Conservation (phyloP, 1,140 invertebrate species). For the Drosophila arizonae region DNA sequence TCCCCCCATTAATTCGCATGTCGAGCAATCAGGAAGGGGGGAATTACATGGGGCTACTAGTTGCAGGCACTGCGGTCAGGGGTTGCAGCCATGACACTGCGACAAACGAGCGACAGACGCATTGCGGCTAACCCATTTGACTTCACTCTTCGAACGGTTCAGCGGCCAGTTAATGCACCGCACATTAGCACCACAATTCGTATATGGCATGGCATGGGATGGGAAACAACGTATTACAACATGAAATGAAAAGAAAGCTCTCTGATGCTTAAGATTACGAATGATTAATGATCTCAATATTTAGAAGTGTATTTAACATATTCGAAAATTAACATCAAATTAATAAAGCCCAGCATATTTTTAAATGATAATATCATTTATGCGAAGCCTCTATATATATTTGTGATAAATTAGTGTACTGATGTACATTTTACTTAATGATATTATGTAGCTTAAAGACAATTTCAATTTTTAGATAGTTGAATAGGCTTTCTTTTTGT, state of each 20-base stretch:
- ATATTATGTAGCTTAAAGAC: too few relatives aligned
- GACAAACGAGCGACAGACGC: constrained; percentile 26
- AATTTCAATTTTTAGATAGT: too few relatives aligned
- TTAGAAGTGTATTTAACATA: background rate
- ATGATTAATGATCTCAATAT: background rate
- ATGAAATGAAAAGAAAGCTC: constrained; percentile 2
- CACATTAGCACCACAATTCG: constrained; percentile 10
- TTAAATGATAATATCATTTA: too few relatives aligned
- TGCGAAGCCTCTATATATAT: too few relatives aligned
- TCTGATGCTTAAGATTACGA: background rate
- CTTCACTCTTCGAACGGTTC: constrained; percentile 22
- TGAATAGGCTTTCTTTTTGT: too few relatives aligned
- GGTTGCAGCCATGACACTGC: constrained; percentile 6
- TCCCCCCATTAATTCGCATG: constrained; percentile 21
- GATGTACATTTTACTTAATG: too few relatives aligned
- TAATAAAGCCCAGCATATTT: too few relatives aligned
- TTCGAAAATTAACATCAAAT: background rate
- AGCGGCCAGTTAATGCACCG: constrained; percentile 40
- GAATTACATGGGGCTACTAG: background rate
- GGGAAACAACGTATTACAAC: constrained; percentile 12
- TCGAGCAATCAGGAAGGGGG: background rate
- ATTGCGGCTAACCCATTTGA: constrained; percentile 8
- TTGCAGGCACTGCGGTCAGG: background rate
- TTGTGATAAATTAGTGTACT: too few relatives aligned
- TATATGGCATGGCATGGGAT: background rate